Percentiles rank a stretch among this genome's conserved stretches.
These are phyloP conservation scores for Orthosia incerta DNA, from an alignment of 2,888 invertebrate species.

Conservation along the genomic window DNA sequence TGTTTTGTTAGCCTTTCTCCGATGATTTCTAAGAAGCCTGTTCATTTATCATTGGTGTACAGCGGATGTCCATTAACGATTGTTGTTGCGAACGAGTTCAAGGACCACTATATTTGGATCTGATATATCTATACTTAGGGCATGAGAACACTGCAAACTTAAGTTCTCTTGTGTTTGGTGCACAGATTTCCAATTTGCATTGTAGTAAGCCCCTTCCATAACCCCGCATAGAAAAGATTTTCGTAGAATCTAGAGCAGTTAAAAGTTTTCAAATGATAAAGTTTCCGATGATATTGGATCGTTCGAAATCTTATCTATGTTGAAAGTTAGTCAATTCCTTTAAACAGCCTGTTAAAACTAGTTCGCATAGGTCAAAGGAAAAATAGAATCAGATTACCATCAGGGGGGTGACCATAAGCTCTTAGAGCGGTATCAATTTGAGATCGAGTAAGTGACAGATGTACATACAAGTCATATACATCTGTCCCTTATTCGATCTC, in stretches of 20 bases:
- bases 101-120: slow-evolving; percentile 70
- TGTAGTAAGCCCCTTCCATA: slow-evolving; percentile 13
- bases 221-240: not conserved
- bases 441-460: too few relatives aligned
- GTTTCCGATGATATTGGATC: not conserved
- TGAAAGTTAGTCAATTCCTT: slow-evolving; percentile 7
- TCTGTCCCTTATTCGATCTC: too few relatives aligned
- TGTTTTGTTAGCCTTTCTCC: slow-evolving; percentile 64
- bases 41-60: slow-evolving; percentile 68
- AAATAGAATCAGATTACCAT: slow-evolving; percentile 17
- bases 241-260: not conserved
- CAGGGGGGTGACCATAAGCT: too few relatives aligned
- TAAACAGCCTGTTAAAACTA: slow-evolving; percentile 14
- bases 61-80: slow-evolving; percentile 80
- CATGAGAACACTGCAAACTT: slow-evolving; percentile 41
- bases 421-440: too few relatives aligned
- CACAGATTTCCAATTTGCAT: slow-evolving; percentile 14
- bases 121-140: slow-evolving; percentile 62
- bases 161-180: slow-evolving; percentile 30
- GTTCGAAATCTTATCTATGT: not conserved
- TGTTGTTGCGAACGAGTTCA: slow-evolving; percentile 78
- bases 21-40: slow-evolving; percentile 73
- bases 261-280: slow-evolving; percentile 5
- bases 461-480: too few relatives aligned
- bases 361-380: slow-evolving; percentile 6